A percentile compares a stretch with the other conserved stretches of the same genome.
Evolutionary conservation across 2,797 vertebrate species (phyloP).

Genomic region (Carapus acus): DNA sequence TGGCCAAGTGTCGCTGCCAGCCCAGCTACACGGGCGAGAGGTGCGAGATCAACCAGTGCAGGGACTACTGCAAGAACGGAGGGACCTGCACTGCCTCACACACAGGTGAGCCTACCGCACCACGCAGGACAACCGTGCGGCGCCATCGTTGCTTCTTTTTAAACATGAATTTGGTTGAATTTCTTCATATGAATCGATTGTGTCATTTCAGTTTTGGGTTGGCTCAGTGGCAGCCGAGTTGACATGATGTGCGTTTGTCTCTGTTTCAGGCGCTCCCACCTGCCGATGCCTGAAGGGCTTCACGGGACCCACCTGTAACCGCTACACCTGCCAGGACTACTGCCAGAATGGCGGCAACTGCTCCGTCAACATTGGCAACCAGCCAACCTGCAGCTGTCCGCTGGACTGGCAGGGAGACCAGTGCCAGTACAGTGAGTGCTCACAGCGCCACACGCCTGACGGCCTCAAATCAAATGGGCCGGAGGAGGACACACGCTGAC

Average conservation of each 20-base stretch:
- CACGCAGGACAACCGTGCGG: neutral
- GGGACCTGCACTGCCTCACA: conserved; percentile 88
- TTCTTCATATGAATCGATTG: too few relatives aligned
- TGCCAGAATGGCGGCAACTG: conserved; percentile 86
- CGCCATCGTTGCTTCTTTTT: too few relatives aligned
- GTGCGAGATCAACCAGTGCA: conserved; percentile 90
- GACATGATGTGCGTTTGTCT: neutral
- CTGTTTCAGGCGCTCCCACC: conserved; percentile 80
- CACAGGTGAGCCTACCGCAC: conserved; percentile 76
- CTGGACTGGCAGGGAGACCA: conserved; percentile 81
- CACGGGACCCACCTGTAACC: conserved; percentile 85
- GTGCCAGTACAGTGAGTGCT: conserved; percentile 93
- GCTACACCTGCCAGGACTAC: conserved; percentile 81
- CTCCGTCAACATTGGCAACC: conserved; percentile 88
- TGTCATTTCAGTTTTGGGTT: too few relatives aligned
- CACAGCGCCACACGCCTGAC: neutral
- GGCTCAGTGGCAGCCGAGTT: too few relatives aligned
- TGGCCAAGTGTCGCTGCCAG: conserved; percentile 93
- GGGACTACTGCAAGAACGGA: conserved; percentile 88
- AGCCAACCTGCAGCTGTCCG: conserved; percentile 85
- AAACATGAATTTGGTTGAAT: too few relatives aligned
- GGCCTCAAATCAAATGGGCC: too few relatives aligned
- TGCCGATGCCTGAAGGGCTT: conserved; percentile 92
- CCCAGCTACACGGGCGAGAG: conserved; percentile 86
- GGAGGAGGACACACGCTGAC: too few relatives aligned